Base-by-base conservation (phyloP, 2,888 invertebrate genomes). In the Holacanthella duospinosa region DNA sequence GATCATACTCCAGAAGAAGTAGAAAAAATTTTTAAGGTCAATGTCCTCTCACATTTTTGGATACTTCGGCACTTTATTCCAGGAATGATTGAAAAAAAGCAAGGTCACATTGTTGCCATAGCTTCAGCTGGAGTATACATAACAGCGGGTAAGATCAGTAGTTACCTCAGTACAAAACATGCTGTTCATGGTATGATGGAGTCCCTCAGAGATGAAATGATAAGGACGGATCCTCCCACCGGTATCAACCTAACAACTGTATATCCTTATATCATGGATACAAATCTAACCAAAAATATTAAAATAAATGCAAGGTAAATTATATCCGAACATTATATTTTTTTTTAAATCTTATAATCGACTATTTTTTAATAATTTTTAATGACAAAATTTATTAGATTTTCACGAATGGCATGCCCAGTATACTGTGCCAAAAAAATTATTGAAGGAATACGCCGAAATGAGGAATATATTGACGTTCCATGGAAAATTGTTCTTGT, bases 121-220 rank as follows among this genome's bases (percentile, higher is more conserved):
- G 60, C 62, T 24, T 65, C 65, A 24, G 21, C 29, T 16, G 60
- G 60, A 2, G 63, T 43, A 1, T 25, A 55, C 29, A 16, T 60
- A 2, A 24, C 60, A 9, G 28, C 54, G 2, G 29, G 26, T 27
- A 21, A 28, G 6, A 48, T 56, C 4, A 80, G 84, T 76, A 82
- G 84, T 0, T 76, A 84, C 19, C 82, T 84, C 64, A 83, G 84
- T 0, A 82, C 84, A 0, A 85, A 85, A 76, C 85, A 85, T 75
- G 85, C 85, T 21, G 82, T 85, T 1, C 82, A 84, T 74, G 85
- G 85, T 2, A 77, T 85, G 43, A 83, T 84, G 0, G 84, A 85
- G 73, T 82, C 84, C 1, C 75, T 85, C 2, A 80, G 82, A 74
- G 83, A 83, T 70, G 83, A 85, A 69, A 76, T 85, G 0, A 79